Evolutionary conservation across 2,888 invertebrate genomes (phyloP), one percentile per base, ranked within the genome.

Genomic region (Cheilosia vernalis): DNA sequence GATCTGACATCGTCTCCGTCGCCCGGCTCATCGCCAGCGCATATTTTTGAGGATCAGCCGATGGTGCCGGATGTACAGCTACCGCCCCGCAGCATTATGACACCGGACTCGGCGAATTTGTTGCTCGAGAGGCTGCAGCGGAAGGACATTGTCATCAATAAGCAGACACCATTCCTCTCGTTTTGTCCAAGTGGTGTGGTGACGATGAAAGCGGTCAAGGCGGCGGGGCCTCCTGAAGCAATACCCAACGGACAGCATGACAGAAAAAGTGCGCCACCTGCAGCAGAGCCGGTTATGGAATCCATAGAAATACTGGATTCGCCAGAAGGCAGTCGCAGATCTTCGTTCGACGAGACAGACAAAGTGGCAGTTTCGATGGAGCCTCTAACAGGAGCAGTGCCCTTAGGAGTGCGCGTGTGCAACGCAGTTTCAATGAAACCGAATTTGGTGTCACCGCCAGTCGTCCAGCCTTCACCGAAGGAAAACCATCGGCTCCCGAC

Each of bases 1-100:
- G 91, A 91, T 85, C 80, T 91, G 61, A 91, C 91, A 10, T 90
- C 90, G 15, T 91, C 91, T 2, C 91, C 91, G 0, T 91, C 91
- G 19, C 90, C 91, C 0, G 89, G 90, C 0, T 89, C 90, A 2
- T 91, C 91, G 63, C 92, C 91, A 4, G 88, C 89, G 3, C 91
- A 89, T 64, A 87, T 87, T 74, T 89, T 89, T 30, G 86, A 84
- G 4, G 88, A 88, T 33, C 61, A 74, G 15, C 10, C 4, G 21
- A 17, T 19, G 5, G 33, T 21, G 5, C 21, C 85, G 73, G 10
- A 86, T 64, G 53, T 87, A 61, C 37, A 37, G 13, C 33, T 56
- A n/a, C 40, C 44, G 15, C 30, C 70, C 47, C 33, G n/a, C 27
- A 42, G 61, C 40, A 21, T 37, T n/a, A 17, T 64, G 3, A 33